Evolutionary conservation across 2,888 invertebrate genomes (phyloP), one percentile per base, ranked within the genome.

Genomic region (Helleia helle): DNA sequence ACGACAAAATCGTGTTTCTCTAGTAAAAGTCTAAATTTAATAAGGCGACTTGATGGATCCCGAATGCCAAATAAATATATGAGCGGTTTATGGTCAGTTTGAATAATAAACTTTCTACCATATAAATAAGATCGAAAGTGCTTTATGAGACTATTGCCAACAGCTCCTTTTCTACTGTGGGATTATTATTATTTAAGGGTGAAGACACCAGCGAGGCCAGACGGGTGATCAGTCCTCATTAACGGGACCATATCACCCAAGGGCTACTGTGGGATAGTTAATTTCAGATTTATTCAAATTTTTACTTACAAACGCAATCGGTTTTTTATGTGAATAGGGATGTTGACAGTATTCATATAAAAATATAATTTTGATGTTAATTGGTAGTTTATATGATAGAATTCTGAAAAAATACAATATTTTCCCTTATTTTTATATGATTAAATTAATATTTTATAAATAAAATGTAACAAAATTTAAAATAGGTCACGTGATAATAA

Each of bases 111-210:
- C 3, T 9, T 1, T 11, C 15, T 28, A 38, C 27, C 9, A 18
- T 38, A 38, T 8, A 38, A 11, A 17, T 38, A 38, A 15, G 11
- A n/a, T n/a, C n/a, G n/a, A n/a, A n/a, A n/a, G n/a, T n/a, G n/a
- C n/a, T n/a, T n/a, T n/a, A n/a, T n/a, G n/a, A n/a, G n/a, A 39
- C 30, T 6, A 30, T 39, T 7, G 39, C 29, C 7, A 39, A 14
- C 3, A 39, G 24, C 8, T 39, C 39, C 3, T 39, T 39, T 22
- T 39, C 30, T 14, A 29, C n/a, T n/a, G n/a, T n/a, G n/a, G n/a
- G n/a, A n/a, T n/a, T n/a, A n/a, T n/a, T n/a, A n/a, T n/a, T n/a
- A n/a, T n/a, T n/a, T n/a, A n/a, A n/a, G n/a, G n/a, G n/a, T n/a
- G n/a, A n/a, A n/a, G n/a, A n/a, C n/a, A n/a, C n/a, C n/a, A n/a